These are phyloP conservation scores for Lepeophtheirus nordmannii DNA, from an alignment of 2,888 invertebrate species.

Conservation along the genomic window DNA sequence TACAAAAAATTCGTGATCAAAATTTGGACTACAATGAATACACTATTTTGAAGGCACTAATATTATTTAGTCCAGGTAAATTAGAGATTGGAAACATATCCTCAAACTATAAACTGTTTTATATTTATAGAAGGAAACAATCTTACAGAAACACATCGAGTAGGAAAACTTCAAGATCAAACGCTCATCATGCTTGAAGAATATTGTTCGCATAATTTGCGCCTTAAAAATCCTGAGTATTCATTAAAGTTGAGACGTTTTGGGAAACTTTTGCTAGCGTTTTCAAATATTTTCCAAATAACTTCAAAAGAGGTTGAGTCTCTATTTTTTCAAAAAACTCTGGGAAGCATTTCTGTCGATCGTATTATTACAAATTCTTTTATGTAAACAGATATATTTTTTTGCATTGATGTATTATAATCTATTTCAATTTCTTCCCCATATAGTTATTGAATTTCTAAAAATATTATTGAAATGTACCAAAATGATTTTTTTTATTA, in stretches of 20 bases:
- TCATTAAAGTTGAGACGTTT: constrained; percentile 53
- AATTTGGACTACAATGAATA: too few species aligned
- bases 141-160: constrained; percentile 43
- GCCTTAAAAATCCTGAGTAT: constrained; percentile 41
- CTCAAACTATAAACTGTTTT: not conserved
- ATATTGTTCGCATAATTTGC: constrained; percentile 39
- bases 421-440: too few species aligned
- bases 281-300: constrained; percentile 30
- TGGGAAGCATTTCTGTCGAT: constrained; percentile 56
- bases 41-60: constrained; percentile 50
- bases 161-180: constrained; percentile 56
- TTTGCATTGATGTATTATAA: too few species aligned
- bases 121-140: constrained; percentile 44
- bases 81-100: constrained; percentile 1
- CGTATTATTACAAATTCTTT: constrained; percentile 51
- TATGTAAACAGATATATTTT: not conserved
- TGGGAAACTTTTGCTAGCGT: constrained; percentile 46
- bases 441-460: too few species aligned
- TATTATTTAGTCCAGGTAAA: constrained; percentile 63
- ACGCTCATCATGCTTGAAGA: constrained; percentile 59
- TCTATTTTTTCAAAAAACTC: constrained; percentile 59
- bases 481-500: too few species aligned
- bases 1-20: too few species aligned
- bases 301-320: constrained; percentile 45
- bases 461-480: too few species aligned